Conservation (phyloP, 2,888 invertebrate genomes). For the Perithous albicinctus region DNA sequence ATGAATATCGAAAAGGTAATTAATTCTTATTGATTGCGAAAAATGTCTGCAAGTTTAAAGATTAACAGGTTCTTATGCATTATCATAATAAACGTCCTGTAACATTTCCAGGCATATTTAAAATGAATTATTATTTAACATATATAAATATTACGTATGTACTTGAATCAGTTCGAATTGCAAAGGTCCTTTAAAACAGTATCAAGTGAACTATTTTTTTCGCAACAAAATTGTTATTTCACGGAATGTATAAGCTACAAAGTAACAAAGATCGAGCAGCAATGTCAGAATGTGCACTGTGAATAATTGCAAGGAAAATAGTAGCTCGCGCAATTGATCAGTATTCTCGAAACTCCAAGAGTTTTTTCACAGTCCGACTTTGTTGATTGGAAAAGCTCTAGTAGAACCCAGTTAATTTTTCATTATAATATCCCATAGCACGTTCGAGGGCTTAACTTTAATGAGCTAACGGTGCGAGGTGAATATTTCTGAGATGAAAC, state of each 20-base stretch:
- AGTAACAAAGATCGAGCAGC: background rate
- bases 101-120: too few species aligned
- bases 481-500: background rate
- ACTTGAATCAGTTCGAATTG: background rate
- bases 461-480: background rate
- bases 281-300: background rate
- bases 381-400: background rate
- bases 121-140: too few species aligned
- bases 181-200: background rate
- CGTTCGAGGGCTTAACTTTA: background rate
- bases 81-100: too few species aligned
- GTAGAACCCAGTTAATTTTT: background rate
- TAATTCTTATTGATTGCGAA: too few species aligned
- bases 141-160: too few species aligned
- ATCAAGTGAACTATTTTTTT: background rate
- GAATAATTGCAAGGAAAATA: background rate
- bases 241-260: background rate
- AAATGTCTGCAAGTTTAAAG: too few species aligned
- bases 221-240: background rate
- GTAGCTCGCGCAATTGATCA: background rate
- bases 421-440: conserved; percentile 21
- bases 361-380: background rate
- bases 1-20: too few species aligned
- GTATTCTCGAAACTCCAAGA: conserved; percentile 13
- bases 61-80: too few species aligned